phyloP scores from a whole-genome alignment of 2,113 vertebrate species.

The Cinclus mexicanus region DNA sequence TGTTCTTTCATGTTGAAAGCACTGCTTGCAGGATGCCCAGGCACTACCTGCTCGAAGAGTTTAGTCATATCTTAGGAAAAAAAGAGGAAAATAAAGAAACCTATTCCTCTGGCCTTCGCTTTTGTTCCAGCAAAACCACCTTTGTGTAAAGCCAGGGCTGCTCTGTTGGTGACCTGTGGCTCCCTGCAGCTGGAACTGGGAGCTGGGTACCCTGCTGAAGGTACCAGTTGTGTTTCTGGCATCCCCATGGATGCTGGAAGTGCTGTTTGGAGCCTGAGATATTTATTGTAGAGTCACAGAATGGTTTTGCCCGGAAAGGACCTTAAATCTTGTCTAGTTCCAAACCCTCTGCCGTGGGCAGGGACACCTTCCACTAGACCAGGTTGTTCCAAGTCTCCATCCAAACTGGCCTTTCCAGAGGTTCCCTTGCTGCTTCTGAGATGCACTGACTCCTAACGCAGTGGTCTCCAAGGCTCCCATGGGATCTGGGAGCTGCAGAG shows the following conservation, averaged over 20 bases:
- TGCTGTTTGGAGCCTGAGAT: not conserved
- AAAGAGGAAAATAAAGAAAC: not conserved
- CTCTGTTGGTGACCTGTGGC: not conserved
- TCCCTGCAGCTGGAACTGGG: not conserved
- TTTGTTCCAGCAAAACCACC: not conserved
- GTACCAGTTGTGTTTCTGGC: not conserved
- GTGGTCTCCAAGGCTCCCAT: not conserved
- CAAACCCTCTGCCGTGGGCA: not conserved
- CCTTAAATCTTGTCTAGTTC: not conserved
- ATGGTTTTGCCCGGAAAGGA: not conserved
- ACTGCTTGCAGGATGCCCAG: not conserved
- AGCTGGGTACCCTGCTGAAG: not conserved
- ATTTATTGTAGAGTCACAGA: not conserved
- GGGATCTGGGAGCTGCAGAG: not conserved
- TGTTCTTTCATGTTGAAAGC: constrained; percentile 12
- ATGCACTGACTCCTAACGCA: not conserved
- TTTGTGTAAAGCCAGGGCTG: not conserved
- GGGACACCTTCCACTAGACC: not conserved
- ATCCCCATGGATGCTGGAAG: not conserved
- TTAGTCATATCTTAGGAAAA: not conserved
- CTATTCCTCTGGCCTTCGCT: not conserved
- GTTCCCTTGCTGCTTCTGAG: not conserved
- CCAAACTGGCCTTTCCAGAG: not conserved
- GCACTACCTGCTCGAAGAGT: not conserved
- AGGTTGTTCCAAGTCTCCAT: not conserved